Base-by-base conservation (phyloP, 2,888 invertebrate genomes). In the Antheraea yamamai region DNA sequence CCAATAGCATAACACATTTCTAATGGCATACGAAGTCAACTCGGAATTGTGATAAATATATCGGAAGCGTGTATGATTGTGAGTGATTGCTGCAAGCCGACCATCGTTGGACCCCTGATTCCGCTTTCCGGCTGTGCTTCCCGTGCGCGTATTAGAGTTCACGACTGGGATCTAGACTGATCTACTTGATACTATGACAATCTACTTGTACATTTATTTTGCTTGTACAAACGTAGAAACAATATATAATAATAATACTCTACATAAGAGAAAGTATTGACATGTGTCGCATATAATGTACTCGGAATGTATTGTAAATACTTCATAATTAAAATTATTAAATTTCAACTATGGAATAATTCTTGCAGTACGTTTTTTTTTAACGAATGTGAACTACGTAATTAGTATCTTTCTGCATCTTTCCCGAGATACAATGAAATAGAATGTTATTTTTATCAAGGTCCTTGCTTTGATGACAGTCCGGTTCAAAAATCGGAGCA, bases 41-140 rank as follows among this genome's bases (percentile, higher is more conserved):
- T 66, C 30, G 12, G 23, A 66, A 39, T 20, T 35, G 39, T 70
- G 68, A 35, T 39, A 39, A 70, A 20, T 39, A 39, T 39, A 26
- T 70, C 39, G 68, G 68, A 70, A 70, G 30, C 68, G 35, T 20
- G 20, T 35, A 39, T 70, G 68, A 70, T n/a, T 39, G 39, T 70
- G 68, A 70, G 39, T 70, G 39, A 70, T 70, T 70, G 7, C 30
- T 35, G 39, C 39, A 70, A 70, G 8, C n/a, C 68, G 68, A 39
- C 39, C 20, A 20, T 70, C 39, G 39, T 70, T n/a, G 68, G 39
- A 64, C 64, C 64, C 64, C 26, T 14, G 26, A 64, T 64, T 64
- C 64, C 14, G 26, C 14, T 64, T 64, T 10, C 64, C 26, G 64
- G 64, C 64, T 26, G 26, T 64, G 58, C n/a, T 26, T 64, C 64